Conservation (phyloP, 2,113 vertebrate species). For the Tor tambroides region DNA sequence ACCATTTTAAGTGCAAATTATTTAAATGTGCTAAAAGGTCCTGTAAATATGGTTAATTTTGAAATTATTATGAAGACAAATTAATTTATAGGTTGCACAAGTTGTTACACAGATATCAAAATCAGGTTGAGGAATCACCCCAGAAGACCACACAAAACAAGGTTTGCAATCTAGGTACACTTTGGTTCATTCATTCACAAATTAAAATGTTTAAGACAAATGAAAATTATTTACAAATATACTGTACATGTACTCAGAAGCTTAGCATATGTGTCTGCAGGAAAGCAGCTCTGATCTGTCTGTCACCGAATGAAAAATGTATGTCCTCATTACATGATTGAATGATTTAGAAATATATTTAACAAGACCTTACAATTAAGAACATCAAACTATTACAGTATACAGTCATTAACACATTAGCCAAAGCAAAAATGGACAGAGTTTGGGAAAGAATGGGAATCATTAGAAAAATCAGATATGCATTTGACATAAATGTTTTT, state of each 20-base stretch:
- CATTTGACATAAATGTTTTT: background rate
- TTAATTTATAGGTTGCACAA: too few relatives aligned
- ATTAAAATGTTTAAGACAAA: background rate
- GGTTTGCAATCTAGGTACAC: too few relatives aligned
- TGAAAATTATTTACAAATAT: background rate
- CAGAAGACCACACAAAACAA: background rate
- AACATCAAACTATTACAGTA: background rate
- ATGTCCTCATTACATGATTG: background rate
- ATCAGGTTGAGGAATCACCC: too few relatives aligned
- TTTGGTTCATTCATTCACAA: background rate
- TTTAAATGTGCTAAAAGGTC: background rate
- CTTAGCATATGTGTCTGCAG: background rate
- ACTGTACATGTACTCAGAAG: background rate
- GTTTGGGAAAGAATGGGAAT: background rate
- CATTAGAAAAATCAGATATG: background rate
- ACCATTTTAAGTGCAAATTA: background rate
- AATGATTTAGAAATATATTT: background rate
- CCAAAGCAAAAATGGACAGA: background rate
- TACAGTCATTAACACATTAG: too few relatives aligned
- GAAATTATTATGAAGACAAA: too few relatives aligned
- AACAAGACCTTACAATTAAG: background rate
- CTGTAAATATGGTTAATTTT: too few relatives aligned
- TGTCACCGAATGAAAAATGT: background rate
- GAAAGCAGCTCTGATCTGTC: background rate
- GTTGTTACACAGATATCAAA: too few relatives aligned